Evolutionary conservation across 2,888 invertebrate genomes (phyloP).

Genomic region (Amiota mariae): DNA sequence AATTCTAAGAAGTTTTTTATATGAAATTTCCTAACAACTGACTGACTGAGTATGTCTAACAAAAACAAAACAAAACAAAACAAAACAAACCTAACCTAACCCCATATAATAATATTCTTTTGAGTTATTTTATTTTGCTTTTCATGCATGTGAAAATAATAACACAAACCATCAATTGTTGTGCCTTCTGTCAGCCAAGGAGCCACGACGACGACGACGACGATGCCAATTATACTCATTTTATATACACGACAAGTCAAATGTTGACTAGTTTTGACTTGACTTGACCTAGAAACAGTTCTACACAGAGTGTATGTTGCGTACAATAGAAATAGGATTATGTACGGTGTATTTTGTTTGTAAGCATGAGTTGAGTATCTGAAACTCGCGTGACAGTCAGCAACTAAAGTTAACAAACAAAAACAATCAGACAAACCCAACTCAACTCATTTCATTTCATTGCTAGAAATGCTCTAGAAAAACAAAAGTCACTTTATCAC

Average conservation of each 20-base stretch:
- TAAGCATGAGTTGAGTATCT: background rate
- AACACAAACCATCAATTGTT: slow-evolving; percentile 1
- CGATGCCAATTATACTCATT: slow-evolving; percentile 46
- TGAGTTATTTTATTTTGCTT: background rate
- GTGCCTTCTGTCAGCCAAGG: background rate
- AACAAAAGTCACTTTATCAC: too few relatives aligned
- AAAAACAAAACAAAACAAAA: background rate
- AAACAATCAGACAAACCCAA: background rate
- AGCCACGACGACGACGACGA: slow-evolving; percentile 36
- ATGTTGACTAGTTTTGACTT: slow-evolving; percentile 39
- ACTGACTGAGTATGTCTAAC: background rate
- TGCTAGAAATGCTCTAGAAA: too few relatives aligned
- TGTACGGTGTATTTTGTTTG: too few relatives aligned
- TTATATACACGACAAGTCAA: slow-evolving; percentile 51
- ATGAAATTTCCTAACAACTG: background rate
- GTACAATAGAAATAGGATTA: slow-evolving; percentile 11
- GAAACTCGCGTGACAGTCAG: slow-evolving; percentile 58
- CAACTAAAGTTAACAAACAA: background rate
- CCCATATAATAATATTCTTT: background rate
- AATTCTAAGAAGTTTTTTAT: background rate
- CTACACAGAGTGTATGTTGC: background rate
- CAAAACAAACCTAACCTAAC: background rate
- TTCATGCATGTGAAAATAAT: background rate
- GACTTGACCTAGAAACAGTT: slow-evolving; percentile 59
- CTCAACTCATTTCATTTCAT: too few relatives aligned